A percentile compares a stretch with the other conserved stretches of the same genome.
Evolutionary conservation across 1,140 invertebrate genomes (phyloP).

Genomic region (Camponotus floridanus): DNA sequence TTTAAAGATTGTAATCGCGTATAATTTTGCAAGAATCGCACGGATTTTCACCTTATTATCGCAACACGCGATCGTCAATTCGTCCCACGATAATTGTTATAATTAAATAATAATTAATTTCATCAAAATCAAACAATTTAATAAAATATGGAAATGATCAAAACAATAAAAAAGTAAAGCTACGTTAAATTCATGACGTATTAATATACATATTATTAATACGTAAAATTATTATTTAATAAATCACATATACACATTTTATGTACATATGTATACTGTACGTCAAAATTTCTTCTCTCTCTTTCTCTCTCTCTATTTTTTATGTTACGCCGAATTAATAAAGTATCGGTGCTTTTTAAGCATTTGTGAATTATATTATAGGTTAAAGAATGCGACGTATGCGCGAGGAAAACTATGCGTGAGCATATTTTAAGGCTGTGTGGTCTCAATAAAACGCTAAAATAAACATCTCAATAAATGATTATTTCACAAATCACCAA

Average conservation of each 20-base stretch:
- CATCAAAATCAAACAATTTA: neutral
- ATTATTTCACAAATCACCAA: constrained; percentile 25
- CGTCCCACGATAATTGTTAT: neutral
- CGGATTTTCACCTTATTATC: neutral
- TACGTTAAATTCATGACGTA: neutral
- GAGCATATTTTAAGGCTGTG: constrained; percentile 84
- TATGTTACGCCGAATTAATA: constrained; percentile 23
- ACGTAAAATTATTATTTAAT: neutral
- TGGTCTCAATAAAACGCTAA: constrained; percentile 83
- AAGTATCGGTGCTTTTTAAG: constrained; percentile 73
- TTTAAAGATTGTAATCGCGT: neutral
- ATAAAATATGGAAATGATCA: neutral
- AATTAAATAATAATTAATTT: constrained; percentile 1
- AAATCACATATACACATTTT: neutral
- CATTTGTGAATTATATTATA: constrained; percentile 65
- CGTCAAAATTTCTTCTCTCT: constrained; percentile 5
- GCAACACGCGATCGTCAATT: neutral
- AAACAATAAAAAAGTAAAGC: neutral
- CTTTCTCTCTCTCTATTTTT: no score
- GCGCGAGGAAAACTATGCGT: constrained; percentile 69
- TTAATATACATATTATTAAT: neutral
- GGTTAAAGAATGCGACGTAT: constrained; percentile 49
- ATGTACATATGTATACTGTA: constrained; percentile 8
- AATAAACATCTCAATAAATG: constrained; percentile 58
- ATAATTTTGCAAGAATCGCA: neutral